phyloP scores from a whole-genome alignment of 2,888 invertebrate genomes.

The Mycalesis mineus region DNA sequence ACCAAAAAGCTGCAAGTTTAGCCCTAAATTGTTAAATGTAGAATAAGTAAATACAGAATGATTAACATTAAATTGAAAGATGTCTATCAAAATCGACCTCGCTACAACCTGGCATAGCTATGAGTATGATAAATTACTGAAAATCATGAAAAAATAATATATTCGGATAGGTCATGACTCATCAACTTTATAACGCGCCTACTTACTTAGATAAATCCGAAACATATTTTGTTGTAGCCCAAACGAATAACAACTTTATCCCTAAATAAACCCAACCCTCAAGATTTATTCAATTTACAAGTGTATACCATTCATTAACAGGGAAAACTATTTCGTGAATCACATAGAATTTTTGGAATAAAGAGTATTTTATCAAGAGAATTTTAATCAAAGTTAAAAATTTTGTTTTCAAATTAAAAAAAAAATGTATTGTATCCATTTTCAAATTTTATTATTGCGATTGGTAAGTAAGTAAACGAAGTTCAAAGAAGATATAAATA shows the following conservation, averaged over 20 bases:
- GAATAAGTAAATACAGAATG: neutral
- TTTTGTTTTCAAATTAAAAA: no score
- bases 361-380: no score
- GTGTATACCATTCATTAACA: neutral
- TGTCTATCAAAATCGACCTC: neutral
- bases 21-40: neutral
- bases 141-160: neutral
- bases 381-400: no score
- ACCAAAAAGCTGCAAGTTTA: neutral
- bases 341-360: neutral
- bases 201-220: neutral
- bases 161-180: neutral
- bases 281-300: neutral
- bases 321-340: neutral
- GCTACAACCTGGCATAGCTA: neutral
- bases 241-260: neutral
- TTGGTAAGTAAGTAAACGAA: neutral
- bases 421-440: no score
- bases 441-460: no score
- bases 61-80: neutral
- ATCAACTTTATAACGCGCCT: neutral
- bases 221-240: neutral
- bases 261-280: conserved; percentile 1
- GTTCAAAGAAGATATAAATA: neutral
- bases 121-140: neutral